Conservation (phyloP, 2,113 vertebrate species). For the Corydoras sp. region DNA sequence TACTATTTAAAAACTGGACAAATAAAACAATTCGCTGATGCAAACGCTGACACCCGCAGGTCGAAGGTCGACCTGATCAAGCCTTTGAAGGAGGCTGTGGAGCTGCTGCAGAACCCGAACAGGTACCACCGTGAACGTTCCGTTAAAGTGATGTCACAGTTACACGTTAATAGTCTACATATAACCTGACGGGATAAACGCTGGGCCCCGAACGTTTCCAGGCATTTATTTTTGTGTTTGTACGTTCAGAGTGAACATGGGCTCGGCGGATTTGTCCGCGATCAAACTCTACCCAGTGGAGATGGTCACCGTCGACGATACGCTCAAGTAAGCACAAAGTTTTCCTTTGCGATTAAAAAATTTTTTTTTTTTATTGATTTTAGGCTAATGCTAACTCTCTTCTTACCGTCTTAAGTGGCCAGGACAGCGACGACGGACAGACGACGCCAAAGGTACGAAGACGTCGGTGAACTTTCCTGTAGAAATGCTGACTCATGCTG, state of each 20-base stretch:
- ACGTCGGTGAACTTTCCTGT: too few relatives aligned
- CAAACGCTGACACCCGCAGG: slow-evolving; percentile 51
- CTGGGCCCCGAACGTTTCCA: too few relatives aligned
- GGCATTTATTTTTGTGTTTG: neutral
- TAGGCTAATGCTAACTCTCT: neutral
- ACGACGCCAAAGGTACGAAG: slow-evolving; percentile 71
- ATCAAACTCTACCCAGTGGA: slow-evolving; percentile 71
- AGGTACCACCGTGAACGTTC: slow-evolving; percentile 58
- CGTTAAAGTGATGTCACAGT: too few relatives aligned
- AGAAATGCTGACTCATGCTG: too few relatives aligned
- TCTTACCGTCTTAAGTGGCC: slow-evolving; percentile 60
- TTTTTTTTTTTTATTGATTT: too few relatives aligned
- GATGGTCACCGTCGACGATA: slow-evolving; percentile 62
- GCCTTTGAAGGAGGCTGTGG: slow-evolving; percentile 81
- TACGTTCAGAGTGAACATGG: slow-evolving; percentile 62
- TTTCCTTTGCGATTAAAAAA: too few relatives aligned
- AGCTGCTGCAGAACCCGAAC: slow-evolving; percentile 77
- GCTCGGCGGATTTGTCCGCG: slow-evolving; percentile 61
- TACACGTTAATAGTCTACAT: too few relatives aligned
- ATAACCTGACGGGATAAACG: too few relatives aligned
- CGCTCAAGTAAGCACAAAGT: slow-evolving; percentile 57
- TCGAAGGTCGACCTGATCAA: slow-evolving; percentile 76
- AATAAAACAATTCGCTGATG: too few relatives aligned
- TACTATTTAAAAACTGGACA: too few relatives aligned
- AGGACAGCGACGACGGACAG: slow-evolving; percentile 69